Conservation (phyloP, 1,140 invertebrate species). For the Pseudoatta argentina region DNA sequence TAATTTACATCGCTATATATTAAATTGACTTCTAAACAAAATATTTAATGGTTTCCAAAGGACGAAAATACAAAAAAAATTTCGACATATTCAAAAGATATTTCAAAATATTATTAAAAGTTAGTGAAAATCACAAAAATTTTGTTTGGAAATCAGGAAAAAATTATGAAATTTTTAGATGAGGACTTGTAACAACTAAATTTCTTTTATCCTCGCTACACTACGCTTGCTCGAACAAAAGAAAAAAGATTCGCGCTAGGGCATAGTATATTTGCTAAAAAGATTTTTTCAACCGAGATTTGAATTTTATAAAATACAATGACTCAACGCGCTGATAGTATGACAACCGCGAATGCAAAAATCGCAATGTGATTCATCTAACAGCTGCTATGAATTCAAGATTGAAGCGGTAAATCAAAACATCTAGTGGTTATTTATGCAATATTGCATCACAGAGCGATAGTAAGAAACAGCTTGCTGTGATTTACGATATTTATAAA, state of each 20-base stretch:
- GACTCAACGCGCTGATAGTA: slow-evolving; percentile 20
- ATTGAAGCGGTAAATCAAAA: slow-evolving; percentile 35
- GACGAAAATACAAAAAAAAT: too few relatives aligned
- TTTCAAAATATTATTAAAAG: too few relatives aligned
- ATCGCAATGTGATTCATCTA: slow-evolving; percentile 50
- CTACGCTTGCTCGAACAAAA: background rate
- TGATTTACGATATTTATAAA: slow-evolving; percentile 22
- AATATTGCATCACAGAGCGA: slow-evolving; percentile 39
- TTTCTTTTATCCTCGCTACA: background rate
- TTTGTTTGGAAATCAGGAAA: too few relatives aligned
- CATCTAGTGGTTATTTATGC: slow-evolving; percentile 42
- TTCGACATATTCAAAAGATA: too few relatives aligned
- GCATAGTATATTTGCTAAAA: background rate
- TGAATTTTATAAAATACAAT: slow-evolving; percentile 42
- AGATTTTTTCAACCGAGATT: slow-evolving; percentile 11
- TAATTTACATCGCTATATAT: too few relatives aligned
- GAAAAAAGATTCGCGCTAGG: background rate
- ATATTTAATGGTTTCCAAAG: too few relatives aligned
- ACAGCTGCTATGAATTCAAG: slow-evolving; percentile 42
- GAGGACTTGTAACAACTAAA: too few relatives aligned
- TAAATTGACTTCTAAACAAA: too few relatives aligned
- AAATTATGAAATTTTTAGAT: too few relatives aligned
- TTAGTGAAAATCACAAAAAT: too few relatives aligned
- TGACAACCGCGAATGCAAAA: slow-evolving; percentile 45
- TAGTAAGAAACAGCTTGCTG: background rate